A percentile compares a stretch with the other conserved stretches of the same genome.
These are phyloP conservation scores for Ctenomys sociabilis DNA, from an alignment of 2,113 vertebrate genomes.

Conservation along the genomic window DNA sequence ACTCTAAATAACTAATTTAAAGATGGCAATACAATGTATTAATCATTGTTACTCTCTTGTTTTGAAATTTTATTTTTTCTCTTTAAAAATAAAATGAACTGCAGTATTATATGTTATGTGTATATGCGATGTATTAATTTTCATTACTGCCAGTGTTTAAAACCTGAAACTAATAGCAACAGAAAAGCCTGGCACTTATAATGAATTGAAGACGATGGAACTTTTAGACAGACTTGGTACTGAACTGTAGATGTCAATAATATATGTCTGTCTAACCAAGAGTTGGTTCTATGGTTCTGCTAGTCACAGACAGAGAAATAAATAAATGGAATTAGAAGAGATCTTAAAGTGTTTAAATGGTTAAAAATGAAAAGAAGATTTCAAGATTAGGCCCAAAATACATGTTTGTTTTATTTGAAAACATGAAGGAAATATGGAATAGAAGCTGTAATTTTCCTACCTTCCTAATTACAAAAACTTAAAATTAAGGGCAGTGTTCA, in stretches of 20 bases:
- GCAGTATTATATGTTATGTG: neutral
- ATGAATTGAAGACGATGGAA: constrained; percentile 7
- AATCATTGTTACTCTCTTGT: neutral
- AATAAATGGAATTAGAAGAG: neutral
- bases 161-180: constrained; percentile 49
- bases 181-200: constrained; percentile 18
- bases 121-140: neutral
- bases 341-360: constrained; percentile 45
- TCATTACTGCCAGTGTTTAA: constrained; percentile 40
- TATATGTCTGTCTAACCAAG: neutral
- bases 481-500: constrained; percentile 23
- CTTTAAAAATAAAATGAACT: neutral
- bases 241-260: neutral
- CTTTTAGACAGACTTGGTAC: constrained; percentile 40
- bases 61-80: neutral
- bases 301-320: constrained; percentile 48
- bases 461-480: constrained; percentile 56
- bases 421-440: constrained; percentile 30
- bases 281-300: constrained; percentile 42
- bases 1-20: neutral
- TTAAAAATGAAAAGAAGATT: constrained; percentile 17
- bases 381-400: constrained; percentile 54
- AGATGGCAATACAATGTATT: too few species aligned
- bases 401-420: constrained; percentile 41
- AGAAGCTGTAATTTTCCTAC: constrained; percentile 28